phyloP scores from a whole-genome alignment of 2,113 vertebrate genomes.

The Cyprinodon brontotheroides region DNA sequence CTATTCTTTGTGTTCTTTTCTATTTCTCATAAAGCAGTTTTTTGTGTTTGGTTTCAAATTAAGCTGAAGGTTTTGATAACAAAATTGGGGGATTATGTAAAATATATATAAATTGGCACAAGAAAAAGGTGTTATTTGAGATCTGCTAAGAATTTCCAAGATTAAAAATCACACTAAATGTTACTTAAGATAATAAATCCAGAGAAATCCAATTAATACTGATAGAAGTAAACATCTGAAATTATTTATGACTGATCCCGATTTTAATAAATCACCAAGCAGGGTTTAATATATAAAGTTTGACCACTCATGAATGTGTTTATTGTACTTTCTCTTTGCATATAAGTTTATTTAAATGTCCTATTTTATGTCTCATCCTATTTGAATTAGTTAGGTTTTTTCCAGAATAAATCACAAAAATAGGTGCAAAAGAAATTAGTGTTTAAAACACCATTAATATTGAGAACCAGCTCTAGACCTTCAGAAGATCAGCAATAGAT shows the following conservation, averaged over 20 bases:
- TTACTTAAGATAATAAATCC: too few species aligned
- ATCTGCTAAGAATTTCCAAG: too few species aligned
- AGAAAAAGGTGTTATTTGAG: too few species aligned
- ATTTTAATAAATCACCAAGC: not conserved
- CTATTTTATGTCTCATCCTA: conserved; percentile 6
- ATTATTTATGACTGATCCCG: not conserved
- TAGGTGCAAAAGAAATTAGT: not conserved
- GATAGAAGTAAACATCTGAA: not conserved
- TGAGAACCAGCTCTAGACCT: conserved; percentile 5
- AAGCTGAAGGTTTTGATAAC: too few species aligned
- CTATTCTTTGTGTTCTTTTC: too few species aligned
- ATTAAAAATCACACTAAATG: too few species aligned
- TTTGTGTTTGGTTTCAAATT: too few species aligned
- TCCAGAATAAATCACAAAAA: not conserved
- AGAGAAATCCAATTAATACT: too few species aligned
- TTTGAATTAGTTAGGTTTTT: conserved; percentile 1
- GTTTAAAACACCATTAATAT: conserved; percentile 14
- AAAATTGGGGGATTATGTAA: too few species aligned
- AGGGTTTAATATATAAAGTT: not conserved
- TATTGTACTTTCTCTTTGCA: too few species aligned
- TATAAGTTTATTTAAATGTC: not conserved
- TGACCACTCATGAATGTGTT: not conserved
- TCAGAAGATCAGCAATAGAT: conserved; percentile 26
- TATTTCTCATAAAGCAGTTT: too few species aligned
- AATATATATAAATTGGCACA: too few species aligned